Evolutionary conservation across 2,888 invertebrate species (phyloP).

Genomic region (Toxonevra muliebris): DNA sequence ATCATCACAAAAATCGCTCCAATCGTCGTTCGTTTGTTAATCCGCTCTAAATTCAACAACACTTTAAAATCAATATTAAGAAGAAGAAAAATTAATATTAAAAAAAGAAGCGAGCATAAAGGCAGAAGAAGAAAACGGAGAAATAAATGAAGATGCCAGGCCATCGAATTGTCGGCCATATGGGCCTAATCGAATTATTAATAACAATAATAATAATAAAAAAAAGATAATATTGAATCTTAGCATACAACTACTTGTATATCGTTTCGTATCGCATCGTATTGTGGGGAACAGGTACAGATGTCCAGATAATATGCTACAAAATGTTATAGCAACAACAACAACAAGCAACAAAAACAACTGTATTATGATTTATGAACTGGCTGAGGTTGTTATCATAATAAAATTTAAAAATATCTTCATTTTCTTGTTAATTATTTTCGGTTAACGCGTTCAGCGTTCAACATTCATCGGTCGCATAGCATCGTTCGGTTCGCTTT

Average conservation of each 20-base stretch:
- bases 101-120: slow-evolving; percentile 16
- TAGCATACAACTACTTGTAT: background rate
- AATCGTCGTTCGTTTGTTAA: slow-evolving; percentile 21
- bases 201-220: slow-evolving; percentile 38
- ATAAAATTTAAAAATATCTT: slow-evolving; percentile 43
- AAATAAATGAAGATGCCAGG: slow-evolving; percentile 12
- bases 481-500: background rate
- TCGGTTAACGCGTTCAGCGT: slow-evolving; percentile 33
- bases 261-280: no score
- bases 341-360: slow-evolving; percentile 38
- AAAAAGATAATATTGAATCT: slow-evolving; percentile 23
- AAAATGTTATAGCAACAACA: slow-evolving; percentile 21
- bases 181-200: slow-evolving; percentile 46
- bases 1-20: slow-evolving; percentile 21
- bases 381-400: slow-evolving; percentile 41
- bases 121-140: slow-evolving; percentile 28
- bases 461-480: slow-evolving; percentile 2
- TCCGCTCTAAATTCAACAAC: slow-evolving; percentile 38
- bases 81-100: slow-evolving; percentile 18
- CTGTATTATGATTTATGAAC: slow-evolving; percentile 44
- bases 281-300: background rate
- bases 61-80: slow-evolving; percentile 40
- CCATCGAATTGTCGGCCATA: slow-evolving; percentile 27
- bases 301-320: background rate
- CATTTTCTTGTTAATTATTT: slow-evolving; percentile 47